These are phyloP conservation scores for Sinocyclocheilus grahami DNA, from an alignment of 2,113 vertebrate species.

Conservation along the genomic window DNA sequence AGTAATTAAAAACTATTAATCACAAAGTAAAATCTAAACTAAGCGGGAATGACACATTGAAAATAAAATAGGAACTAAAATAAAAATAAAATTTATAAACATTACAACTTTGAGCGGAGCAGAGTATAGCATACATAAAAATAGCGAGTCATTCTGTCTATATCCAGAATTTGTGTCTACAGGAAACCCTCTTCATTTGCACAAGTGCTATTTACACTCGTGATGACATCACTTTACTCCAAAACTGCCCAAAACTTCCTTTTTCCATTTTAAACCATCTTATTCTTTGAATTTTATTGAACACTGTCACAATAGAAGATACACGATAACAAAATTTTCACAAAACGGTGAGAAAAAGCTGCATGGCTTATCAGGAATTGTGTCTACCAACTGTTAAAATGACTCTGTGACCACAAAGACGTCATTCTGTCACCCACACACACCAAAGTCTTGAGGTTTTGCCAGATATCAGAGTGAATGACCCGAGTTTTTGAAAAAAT, in stretches of 20 bases:
- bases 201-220: neutral
- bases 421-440: constrained; percentile 29
- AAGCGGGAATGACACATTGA: too few relatives aligned
- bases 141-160: neutral
- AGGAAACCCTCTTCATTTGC: neutral
- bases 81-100: neutral
- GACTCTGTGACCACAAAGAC: constrained; percentile 22
- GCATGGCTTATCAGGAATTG: constrained; percentile 12
- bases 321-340: neutral
- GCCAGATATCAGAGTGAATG: neutral
- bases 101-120: neutral
- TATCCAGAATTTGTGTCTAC: neutral
- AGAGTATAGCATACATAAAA: neutral
- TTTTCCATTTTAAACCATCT: neutral
- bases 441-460: constrained; percentile 3
- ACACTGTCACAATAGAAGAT: neutral
- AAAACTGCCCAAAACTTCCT: neutral
- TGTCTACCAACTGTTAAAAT: neutral
- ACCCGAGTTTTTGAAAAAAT: neutral
- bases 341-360: neutral
- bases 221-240: neutral
- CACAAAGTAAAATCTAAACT: too few relatives aligned
- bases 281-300: neutral
- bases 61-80: neutral
- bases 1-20: too few relatives aligned